Evolutionary conservation across 2,797 vertebrate species (phyloP), one percentile per base, ranked within the genome.

Genomic region (Crax fasciolata): DNA sequence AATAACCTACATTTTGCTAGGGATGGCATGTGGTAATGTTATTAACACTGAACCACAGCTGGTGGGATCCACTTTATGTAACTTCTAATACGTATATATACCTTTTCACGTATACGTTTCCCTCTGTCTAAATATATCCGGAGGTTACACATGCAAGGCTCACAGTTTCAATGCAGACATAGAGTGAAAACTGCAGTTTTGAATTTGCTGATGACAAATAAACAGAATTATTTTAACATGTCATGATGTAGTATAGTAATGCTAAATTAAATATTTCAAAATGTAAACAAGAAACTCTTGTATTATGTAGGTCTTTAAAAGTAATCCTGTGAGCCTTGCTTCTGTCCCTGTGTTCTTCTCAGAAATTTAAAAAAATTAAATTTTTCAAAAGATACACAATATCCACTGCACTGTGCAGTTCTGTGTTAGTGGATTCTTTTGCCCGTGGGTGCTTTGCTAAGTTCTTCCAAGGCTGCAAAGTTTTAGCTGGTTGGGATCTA

Each of bases 381-480:
- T 87, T 87, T 92, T 81, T 38, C 0, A 73, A 84, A 95, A 93
- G 91, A 84, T 79, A 17, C 61, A 20, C 91, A 39, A 87, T 52
- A 41, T n/a, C 89, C 84, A 54, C 57, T 74, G 19, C 70, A 73
- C 92, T 24, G 7, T 89, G 77, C 68, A 87, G 66, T 84, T 76
- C 51, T 3, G 0, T 90, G 77, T 94, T 89, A 92, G 58, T 3
- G 1, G 58, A 91, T 49, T 51, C 48, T 84, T 41, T 78, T 84
- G 79, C 84, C 78, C 68, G 27, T 54, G 92, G 89, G 57, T 1
- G 2, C 87, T 94, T 96, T 44, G 48, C 89, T 93, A 93, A 84
- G 90, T 97, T 96, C 72, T 97, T 96, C 72, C 54, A 62, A 90
- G 79, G 30, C 63, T 95, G 80, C 68, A 86, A 62, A 92, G 88